Conservation (phyloP, 2,888 invertebrate species). For the Sabatieria punctata region DNA sequence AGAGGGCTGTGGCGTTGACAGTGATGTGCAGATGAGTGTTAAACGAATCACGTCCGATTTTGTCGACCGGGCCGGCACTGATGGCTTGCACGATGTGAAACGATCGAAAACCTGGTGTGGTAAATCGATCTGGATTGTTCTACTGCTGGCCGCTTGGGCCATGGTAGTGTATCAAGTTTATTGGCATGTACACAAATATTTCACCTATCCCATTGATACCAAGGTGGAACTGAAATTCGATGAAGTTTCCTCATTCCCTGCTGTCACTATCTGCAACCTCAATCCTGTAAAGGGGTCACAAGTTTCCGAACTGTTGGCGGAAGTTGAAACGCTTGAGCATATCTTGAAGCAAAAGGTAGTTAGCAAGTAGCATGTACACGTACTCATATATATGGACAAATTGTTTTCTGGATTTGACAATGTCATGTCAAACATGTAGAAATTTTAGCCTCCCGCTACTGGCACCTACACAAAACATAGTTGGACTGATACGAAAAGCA, state of each 20-base stretch:
- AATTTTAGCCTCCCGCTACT: too few species aligned
- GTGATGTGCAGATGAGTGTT: too few species aligned
- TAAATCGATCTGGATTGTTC: background rate
- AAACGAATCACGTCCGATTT: background rate
- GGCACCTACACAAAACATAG: too few species aligned
- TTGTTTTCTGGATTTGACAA: too few species aligned
- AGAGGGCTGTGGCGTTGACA: too few species aligned
- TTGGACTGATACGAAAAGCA: too few species aligned
- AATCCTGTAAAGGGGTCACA: background rate
- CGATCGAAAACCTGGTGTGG: background rate
- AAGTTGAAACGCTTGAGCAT: too few species aligned
- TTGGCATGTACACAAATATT: background rate
- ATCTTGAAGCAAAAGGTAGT: too few species aligned
- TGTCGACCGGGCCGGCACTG: background rate
- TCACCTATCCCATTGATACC: background rate
- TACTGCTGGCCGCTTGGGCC: background rate
- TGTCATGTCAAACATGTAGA: too few species aligned
- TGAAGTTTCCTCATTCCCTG: background rate
- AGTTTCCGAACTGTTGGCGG: too few species aligned
- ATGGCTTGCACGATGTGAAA: background rate
- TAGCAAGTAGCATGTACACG: too few species aligned
- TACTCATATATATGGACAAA: too few species aligned
- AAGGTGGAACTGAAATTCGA: conserved; percentile 1
- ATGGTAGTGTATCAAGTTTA: background rate
- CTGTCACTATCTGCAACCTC: background rate